phyloP scores from a whole-genome alignment of 2,113 vertebrate species.

The Cyanoramphus novaezelandiae region DNA sequence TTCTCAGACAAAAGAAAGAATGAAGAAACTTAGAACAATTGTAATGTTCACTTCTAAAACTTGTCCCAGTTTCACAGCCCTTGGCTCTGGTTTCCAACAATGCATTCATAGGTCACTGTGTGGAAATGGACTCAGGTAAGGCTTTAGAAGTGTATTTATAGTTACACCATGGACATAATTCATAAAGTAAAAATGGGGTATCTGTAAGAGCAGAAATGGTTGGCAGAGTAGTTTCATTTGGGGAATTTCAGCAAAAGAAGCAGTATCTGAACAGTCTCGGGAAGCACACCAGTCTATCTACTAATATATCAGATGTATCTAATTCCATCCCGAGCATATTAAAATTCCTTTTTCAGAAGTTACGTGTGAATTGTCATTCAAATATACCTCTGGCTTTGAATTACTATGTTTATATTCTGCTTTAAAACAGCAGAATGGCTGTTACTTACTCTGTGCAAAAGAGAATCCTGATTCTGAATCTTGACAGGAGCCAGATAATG shows the following conservation, averaged over 20 bases:
- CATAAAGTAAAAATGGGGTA: not conserved
- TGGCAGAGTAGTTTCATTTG: not conserved
- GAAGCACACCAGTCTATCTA: not conserved
- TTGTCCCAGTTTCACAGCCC: constrained; percentile 22
- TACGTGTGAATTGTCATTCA: not conserved
- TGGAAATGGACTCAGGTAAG: not conserved
- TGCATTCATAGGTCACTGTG: not conserved
- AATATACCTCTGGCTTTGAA: not conserved
- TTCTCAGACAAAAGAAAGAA: not conserved
- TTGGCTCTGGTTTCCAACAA: not conserved
- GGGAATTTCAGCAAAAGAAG: not conserved
- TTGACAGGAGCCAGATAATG: not conserved
- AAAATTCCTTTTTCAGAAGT: not conserved
- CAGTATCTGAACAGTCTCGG: not conserved
- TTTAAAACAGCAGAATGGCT: not conserved
- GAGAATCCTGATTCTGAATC: not conserved
- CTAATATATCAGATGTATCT: not conserved
- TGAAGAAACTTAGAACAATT: not conserved
- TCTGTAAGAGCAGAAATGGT: not conserved
- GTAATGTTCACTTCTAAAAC: not conserved
- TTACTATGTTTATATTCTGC: not conserved
- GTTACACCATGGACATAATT: not conserved
- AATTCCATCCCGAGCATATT: not conserved
- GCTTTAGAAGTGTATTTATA: constrained; percentile 35
- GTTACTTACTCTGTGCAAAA: not conserved